These are phyloP conservation scores for Spermophilus dauricus DNA, from an alignment of 2,113 vertebrate genomes.

Conservation along the genomic window DNA sequence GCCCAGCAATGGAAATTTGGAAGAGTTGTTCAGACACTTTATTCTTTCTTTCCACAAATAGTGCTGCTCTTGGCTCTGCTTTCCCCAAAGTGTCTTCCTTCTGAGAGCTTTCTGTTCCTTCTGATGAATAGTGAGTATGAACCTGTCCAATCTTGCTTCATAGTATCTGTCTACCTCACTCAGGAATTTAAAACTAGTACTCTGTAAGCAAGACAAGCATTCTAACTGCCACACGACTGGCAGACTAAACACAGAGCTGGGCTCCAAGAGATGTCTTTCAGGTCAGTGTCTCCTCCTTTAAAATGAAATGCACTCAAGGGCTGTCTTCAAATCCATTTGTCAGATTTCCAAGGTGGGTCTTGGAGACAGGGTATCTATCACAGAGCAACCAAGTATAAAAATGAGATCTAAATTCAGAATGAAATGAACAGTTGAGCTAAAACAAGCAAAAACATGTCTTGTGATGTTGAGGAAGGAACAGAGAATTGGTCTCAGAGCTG, in stretches of 20 bases:
- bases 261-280: neutral
- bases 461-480: neutral
- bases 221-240: neutral
- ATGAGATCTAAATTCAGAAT: neutral
- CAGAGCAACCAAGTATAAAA: neutral
- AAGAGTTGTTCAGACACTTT: neutral
- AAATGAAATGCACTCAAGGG: conserved; percentile 32
- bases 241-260: neutral
- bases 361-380: neutral
- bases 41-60: neutral
- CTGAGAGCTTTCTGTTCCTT: conserved; percentile 71
- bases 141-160: conserved; percentile 16
- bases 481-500: neutral
- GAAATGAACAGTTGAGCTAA: neutral
- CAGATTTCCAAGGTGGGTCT: neutral
- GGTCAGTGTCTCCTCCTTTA: neutral
- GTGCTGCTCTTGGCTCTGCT: neutral
- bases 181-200: conserved; percentile 35
- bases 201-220: neutral
- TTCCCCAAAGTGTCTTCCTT: neutral
- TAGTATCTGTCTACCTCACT: neutral
- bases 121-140: neutral
- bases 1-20: neutral
- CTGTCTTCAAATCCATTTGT: conserved; percentile 60
- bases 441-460: neutral